phyloP scores from a whole-genome alignment of 1,140 invertebrate species.

The Hetaerina americana region DNA sequence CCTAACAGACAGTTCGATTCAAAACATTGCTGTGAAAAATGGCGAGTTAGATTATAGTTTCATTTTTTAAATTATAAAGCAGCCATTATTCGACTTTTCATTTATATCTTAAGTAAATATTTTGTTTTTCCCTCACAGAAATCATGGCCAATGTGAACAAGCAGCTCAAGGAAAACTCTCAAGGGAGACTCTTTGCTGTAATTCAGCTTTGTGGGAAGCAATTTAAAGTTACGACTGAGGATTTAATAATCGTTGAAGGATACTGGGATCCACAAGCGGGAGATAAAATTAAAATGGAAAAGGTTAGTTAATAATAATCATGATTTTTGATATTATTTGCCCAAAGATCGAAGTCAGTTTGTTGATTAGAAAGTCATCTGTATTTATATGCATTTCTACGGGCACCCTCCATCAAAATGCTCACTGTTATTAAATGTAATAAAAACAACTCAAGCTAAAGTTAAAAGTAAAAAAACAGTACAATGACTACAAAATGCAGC shows the following conservation, averaged over 20 bases:
- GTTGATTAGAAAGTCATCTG: neutral
- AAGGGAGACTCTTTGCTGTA: slow-evolving; percentile 74
- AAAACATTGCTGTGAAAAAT: neutral
- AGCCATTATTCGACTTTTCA: neutral
- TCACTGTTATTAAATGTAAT: slow-evolving; percentile 6
- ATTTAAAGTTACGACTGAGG: slow-evolving; percentile 74
- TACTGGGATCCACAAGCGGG: slow-evolving; percentile 72
- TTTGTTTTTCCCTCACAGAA: slow-evolving; percentile 16
- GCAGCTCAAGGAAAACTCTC: slow-evolving; percentile 35
- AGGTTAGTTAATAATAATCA: slow-evolving; percentile 37
- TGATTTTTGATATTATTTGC: neutral
- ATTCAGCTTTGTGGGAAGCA: slow-evolving; percentile 72
- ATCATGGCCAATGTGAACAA: slow-evolving; percentile 42
- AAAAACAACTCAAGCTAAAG: too few species aligned
- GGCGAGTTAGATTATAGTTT: neutral
- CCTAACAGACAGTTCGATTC: neutral
- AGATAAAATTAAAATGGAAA: slow-evolving; percentile 72
- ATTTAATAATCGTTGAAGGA: slow-evolving; percentile 70
- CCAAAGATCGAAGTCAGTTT: neutral
- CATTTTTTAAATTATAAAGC: neutral
- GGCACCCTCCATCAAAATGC: neutral
- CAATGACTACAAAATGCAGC: too few species aligned
- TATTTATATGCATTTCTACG: slow-evolving; percentile 4
- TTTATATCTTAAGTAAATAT: neutral
- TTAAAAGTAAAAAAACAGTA: too few species aligned